Evolutionary conservation across 1,140 invertebrate species (phyloP), one percentile per base, ranked within the genome.

Genomic region (Nephila pilipes): DNA sequence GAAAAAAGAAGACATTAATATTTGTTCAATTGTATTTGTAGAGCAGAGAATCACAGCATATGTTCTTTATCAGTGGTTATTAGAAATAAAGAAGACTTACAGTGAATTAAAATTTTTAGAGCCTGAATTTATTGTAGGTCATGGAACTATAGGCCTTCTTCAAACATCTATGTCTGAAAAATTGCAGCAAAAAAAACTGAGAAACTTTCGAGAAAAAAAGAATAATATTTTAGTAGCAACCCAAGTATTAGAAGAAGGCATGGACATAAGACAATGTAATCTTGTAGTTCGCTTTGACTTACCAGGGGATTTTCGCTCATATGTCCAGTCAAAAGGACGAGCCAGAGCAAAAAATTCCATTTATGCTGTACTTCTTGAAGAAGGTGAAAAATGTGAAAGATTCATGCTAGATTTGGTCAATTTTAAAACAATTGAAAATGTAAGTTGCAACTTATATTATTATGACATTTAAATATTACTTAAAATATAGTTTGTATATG

Each of bases 211-310:
- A 95, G 95, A 95, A 60, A 95, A 95, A 93, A 93, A 99, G 95
- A 98, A 98, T 94, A 99, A 99, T 96, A 96, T 99, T n/a, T 96
- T 99, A 32, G 97, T 99, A 83, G 97, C 98, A 1, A 98, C 97
- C 54, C 96, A 96, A 90, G 96, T 98, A 29, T 95, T 98, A 5
- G 98, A 99, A 95, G 98, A 98, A 95, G 98, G 98, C 16, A 96
- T 99, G n/a, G 98, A 99, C 95, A 96, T 99, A 58, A 97, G 97
- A 2, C 96, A 96, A 85, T 98, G 98, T 95, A 98, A 98, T 94
- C 95, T 98, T 65, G 97, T 99, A 20, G 95, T 98, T 58, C 96
- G 97, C 75, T 98, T 97, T 95, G 97, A 97, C 95, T 95, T 96
- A 18, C 97, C 98, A 0, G 94, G 94, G 90, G 96, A 97, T 94